Conservation (phyloP, 2,797 vertebrate genomes). For the Xenopus petersii region DNA sequence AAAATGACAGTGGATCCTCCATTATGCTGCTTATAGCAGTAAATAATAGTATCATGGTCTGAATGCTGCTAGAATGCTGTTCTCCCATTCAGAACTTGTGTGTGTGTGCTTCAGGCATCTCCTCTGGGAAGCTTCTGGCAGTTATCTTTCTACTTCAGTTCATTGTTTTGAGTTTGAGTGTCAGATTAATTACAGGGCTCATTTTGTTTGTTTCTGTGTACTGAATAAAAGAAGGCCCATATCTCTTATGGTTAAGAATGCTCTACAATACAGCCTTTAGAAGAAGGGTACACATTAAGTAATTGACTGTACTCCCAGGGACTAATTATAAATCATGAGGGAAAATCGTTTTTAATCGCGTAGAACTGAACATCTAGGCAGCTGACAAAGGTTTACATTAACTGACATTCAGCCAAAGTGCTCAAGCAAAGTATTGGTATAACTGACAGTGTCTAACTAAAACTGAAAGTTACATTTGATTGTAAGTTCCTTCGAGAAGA, state of each 20-base stretch:
- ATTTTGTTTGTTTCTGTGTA: slow-evolving; percentile 62
- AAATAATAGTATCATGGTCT: not conserved
- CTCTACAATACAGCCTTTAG: slow-evolving; percentile 47
- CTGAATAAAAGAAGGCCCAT: slow-evolving; percentile 58
- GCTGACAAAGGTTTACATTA: not conserved
- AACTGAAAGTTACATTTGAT: too few species aligned
- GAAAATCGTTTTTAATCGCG: slow-evolving; percentile 32
- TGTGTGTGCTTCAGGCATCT: slow-evolving; percentile 11
- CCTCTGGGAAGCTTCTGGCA: slow-evolving; percentile 51
- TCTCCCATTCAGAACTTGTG: not conserved
- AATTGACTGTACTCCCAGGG: slow-evolving; percentile 52
- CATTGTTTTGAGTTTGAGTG: slow-evolving; percentile 62
- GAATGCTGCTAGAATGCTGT: not conserved
- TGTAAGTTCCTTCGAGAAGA: too few species aligned
- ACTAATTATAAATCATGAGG: slow-evolving; percentile 55
- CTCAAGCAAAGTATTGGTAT: too few species aligned
- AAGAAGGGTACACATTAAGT: slow-evolving; percentile 48
- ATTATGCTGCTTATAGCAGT: not conserved
- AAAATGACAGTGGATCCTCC: too few species aligned
- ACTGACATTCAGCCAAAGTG: too few species aligned
- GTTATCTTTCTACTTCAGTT: slow-evolving; percentile 53
- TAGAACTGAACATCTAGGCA: not conserved
- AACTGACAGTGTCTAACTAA: too few species aligned
- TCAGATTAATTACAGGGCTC: slow-evolving; percentile 65
- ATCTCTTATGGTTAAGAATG: slow-evolving; percentile 45